A percentile compares a stretch with the other conserved stretches of the same genome.
phyloP scores from a whole-genome alignment of 2,888 invertebrate species.

The Archaeoteleia sp. region DNA sequence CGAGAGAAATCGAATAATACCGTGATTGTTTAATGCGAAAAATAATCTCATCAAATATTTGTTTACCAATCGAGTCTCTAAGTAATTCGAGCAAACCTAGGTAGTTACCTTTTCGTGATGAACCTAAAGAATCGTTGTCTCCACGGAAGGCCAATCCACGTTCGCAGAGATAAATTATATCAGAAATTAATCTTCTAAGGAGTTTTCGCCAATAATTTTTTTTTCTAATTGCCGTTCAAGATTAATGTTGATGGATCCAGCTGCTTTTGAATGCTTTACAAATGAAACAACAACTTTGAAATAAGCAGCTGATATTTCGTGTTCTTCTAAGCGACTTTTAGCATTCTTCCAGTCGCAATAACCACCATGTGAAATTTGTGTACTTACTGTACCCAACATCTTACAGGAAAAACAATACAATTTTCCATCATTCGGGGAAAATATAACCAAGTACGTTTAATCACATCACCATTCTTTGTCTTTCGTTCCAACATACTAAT shows the following conservation, averaged over 20 bases:
- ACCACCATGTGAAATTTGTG: constrained; percentile 15
- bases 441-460: no score
- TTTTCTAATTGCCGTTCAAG: constrained; percentile 18
- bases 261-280: no score
- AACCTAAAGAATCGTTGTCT: constrained; percentile 9
- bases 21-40: constrained; percentile 15
- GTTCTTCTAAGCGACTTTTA: constrained; percentile 4
- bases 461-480: no score
- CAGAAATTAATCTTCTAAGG: constrained; percentile 13
- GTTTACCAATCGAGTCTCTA: constrained; percentile 13
- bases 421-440: no score
- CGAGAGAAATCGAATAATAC: constrained; percentile 29
- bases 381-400: constrained; percentile 1
- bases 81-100: constrained; percentile 15
- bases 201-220: constrained; percentile 16
- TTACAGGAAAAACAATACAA: constrained; percentile 17
- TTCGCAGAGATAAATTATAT: constrained; percentile 12
- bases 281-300: constrained; percentile 2
- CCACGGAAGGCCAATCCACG: constrained; percentile 25
- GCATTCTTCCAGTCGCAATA: constrained; percentile 23
- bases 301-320: constrained; percentile 13
- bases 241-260: no score
- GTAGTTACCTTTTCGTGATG: constrained; percentile 17
- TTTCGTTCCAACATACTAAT: constrained; percentile 9
- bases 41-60: constrained; percentile 14